phyloP scores from a whole-genome alignment of 2,888 invertebrate genomes.

The Stomorhina lunata region DNA sequence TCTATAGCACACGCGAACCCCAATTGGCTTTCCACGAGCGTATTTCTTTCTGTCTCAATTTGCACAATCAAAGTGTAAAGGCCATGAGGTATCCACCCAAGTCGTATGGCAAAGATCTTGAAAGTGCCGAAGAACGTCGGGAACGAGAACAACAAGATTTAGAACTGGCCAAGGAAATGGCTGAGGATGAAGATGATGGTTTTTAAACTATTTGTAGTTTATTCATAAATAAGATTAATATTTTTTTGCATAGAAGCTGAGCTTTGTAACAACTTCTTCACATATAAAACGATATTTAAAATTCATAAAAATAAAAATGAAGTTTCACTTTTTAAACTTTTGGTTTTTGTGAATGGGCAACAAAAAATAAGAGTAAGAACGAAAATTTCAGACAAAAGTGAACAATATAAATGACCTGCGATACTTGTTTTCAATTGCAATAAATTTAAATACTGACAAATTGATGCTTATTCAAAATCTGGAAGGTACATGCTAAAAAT shows the following conservation, averaged over 20 bases:
- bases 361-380: too few species aligned
- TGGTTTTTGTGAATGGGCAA: background rate
- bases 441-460: too few species aligned
- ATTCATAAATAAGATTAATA: conserved; percentile 6
- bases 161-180: conserved; percentile 99
- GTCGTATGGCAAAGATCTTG: conserved; percentile 98
- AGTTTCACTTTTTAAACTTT: background rate
- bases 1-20: conserved; percentile 98
- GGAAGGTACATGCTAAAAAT: too few species aligned
- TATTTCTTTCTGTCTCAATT: conserved; percentile 97
- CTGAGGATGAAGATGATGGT: conserved; percentile 98
- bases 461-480: too few species aligned
- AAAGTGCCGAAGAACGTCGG: conserved; percentile 97
- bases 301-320: conserved; percentile 25
- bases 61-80: conserved; percentile 99
- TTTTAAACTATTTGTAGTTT: conserved; percentile 80
- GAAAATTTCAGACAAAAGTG: too few species aligned
- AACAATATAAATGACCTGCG: too few species aligned
- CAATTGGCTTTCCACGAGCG: conserved; percentile 97
- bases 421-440: too few species aligned
- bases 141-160: conserved; percentile 98
- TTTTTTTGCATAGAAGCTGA: conserved; percentile 25
- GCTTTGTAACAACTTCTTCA: conserved; percentile 22
- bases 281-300: conserved; percentile 28
- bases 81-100: conserved; percentile 99